Percentiles rank a stretch among this genome's conserved stretches.
Conservation (phyloP, 2,113 vertebrate genomes). For the Pundamilia nyererei region DNA sequence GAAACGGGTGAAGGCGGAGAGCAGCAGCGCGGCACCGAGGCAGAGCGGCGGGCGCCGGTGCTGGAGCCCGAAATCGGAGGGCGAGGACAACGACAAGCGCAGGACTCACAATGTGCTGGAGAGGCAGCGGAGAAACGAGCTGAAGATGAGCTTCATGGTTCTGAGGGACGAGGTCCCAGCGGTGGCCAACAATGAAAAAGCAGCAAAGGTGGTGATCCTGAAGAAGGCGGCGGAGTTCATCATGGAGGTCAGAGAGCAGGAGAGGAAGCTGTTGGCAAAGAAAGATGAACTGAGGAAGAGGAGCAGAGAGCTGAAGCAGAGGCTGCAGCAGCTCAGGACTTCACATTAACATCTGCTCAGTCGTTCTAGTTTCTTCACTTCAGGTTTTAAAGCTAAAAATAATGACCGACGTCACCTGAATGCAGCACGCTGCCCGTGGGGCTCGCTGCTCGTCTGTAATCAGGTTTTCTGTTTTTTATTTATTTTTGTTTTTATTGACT, state of each 20-base stretch:
- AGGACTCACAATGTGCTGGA: conserved; percentile 90
- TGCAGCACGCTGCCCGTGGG: neutral
- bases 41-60: conserved; percentile 65
- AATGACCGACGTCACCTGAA: neutral
- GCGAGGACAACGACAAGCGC: conserved; percentile 75
- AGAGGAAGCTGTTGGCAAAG: conserved; percentile 75
- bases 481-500: neutral
- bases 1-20: conserved; percentile 79
- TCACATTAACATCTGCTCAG: neutral
- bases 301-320: conserved; percentile 51
- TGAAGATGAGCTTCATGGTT: conserved; percentile 87
- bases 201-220: conserved; percentile 87
- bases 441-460: neutral
- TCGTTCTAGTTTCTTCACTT: neutral
- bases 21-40: neutral
- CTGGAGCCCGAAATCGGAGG: conserved; percentile 78
- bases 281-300: conserved; percentile 80
- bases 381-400: neutral
- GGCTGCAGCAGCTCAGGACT: conserved; percentile 29
- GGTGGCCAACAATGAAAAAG: conserved; percentile 84
- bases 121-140: conserved; percentile 85
- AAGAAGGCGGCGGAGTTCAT: conserved; percentile 86
- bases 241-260: conserved; percentile 73
- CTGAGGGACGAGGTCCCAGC: conserved; percentile 85
- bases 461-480: neutral